Base-by-base conservation (phyloP, 2,797 vertebrate species). In the Anas flavirostris region DNA sequence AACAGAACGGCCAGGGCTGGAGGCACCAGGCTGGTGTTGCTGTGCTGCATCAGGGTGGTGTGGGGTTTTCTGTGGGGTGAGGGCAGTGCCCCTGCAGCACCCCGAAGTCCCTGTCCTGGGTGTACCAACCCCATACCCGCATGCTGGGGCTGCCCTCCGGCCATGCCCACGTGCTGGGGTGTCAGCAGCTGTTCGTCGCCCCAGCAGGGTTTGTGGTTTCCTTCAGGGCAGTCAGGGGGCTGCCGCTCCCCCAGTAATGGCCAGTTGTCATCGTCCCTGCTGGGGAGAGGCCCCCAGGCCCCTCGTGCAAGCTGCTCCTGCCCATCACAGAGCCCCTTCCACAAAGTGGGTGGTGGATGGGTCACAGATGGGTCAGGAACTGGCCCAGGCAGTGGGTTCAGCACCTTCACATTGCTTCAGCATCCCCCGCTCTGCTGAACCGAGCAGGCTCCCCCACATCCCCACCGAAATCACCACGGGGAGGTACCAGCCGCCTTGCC, bases 41-140 rank as follows among this genome's bases (percentile, higher is more conserved):
- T 63, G 52, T 0, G 3, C 83, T 9, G 50, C 68, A 26, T 48
- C 2, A 0, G 80, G 21, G 26, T 52, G 50, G 43, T 0, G 0
- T 62, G 26, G 52, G 19, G 29, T 55, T 88, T 85, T 76, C 88
- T 1, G 0, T 37, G 37, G 63, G 22, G 3, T 66, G 50, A 79
- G 23, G 21, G 48, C 2, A 3, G 28, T 55, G 43, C 29, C 41
- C 16, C 63, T 64, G 50, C 31, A 56, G 41, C 5, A 74, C 3
- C 9, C 11, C 22, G 7, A 29, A 43, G 43, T 66, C 50, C 21
- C 63, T 55, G 31, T 66, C 41, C 23, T 64, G 26, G 41, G 23
- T 0, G 0, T 12, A 37, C 59, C 37, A 76, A 62, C 60, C 18
- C 15, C 60, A 43, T 22, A 60, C 23, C 17, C 28, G 10, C 29